phyloP scores from a whole-genome alignment of 2,113 vertebrate genomes.

The Xenopus borealis region DNA sequence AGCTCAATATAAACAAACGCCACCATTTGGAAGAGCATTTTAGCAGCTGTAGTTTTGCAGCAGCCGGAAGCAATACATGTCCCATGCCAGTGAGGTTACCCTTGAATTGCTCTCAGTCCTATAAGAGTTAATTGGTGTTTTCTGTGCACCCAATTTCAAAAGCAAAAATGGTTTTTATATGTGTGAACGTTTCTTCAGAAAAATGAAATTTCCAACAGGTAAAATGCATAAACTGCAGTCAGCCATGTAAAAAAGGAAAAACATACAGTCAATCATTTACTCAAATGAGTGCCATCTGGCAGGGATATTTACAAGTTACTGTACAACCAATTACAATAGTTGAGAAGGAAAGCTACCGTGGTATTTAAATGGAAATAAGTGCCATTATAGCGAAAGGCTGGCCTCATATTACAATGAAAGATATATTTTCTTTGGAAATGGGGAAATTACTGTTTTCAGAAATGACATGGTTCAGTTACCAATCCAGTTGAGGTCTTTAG shows the following conservation, averaged over 20 bases:
- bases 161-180: too few relatives aligned
- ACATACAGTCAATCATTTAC: conserved; percentile 12
- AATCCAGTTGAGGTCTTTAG: conserved; percentile 46
- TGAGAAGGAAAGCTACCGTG: not conserved
- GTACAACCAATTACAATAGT: conserved; percentile 45
- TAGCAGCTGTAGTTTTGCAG: too few relatives aligned
- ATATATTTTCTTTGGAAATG: conserved; percentile 51
- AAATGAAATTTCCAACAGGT: conserved; percentile 2
- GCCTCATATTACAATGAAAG: conserved; percentile 43
- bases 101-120: too few relatives aligned
- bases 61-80: too few relatives aligned
- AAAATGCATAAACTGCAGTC: conserved; percentile 3
- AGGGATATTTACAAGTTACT: conserved; percentile 39
- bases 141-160: too few relatives aligned
- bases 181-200: not conserved
- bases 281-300: conserved; percentile 26
- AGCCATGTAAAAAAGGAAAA: conserved; percentile 19
- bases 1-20: too few relatives aligned
- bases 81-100: too few relatives aligned
- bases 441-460: conserved; percentile 53
- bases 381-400: conserved; percentile 6
- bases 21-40: too few relatives aligned
- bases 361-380: conserved; percentile 42
- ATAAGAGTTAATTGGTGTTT: too few relatives aligned
- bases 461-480: conserved; percentile 47